A percentile compares a stretch with the other conserved stretches of the same genome.
Evolutionary conservation across 1,140 invertebrate genomes (phyloP).

Genomic region (Orius insidiosus): DNA sequence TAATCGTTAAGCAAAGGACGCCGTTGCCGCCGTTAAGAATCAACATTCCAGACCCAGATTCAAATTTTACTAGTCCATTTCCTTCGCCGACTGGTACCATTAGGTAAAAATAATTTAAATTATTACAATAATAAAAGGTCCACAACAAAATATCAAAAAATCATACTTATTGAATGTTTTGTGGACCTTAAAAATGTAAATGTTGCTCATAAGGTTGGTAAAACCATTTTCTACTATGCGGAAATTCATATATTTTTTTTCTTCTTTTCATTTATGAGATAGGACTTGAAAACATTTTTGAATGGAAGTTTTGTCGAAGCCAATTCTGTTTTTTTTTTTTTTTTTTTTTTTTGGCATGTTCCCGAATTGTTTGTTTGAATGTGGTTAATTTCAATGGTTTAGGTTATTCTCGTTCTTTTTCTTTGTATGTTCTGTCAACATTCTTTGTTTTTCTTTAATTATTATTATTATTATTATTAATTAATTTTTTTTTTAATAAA

Average conservation of each 20-base stretch:
- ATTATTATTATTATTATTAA: not conserved
- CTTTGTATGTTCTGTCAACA: not conserved
- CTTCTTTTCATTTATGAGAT: not conserved
- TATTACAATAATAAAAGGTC: not conserved
- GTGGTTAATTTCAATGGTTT: not conserved
- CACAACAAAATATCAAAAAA: not conserved
- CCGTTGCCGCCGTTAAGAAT: slow-evolving; percentile 61
- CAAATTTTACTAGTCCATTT: slow-evolving; percentile 58
- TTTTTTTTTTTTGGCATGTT: not conserved
- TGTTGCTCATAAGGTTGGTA: no score
- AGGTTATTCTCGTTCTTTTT: not conserved
- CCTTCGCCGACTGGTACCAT: slow-evolving; percentile 75
- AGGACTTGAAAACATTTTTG: not conserved
- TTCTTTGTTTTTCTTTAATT: not conserved
- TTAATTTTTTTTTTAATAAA: not conserved
- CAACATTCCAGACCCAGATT: slow-evolving; percentile 73
- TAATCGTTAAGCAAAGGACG: slow-evolving; percentile 23
- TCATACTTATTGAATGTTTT: not conserved
- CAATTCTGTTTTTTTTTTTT: not conserved
- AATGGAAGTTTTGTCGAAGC: not conserved
- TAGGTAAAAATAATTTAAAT: slow-evolving; percentile 28
- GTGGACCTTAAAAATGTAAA: not conserved
- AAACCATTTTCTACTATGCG: not conserved
- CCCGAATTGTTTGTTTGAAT: not conserved
- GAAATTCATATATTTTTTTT: not conserved